Evolutionary conservation across 2,797 vertebrate genomes (phyloP).

Genomic region (Pangasius larnaudii): DNA sequence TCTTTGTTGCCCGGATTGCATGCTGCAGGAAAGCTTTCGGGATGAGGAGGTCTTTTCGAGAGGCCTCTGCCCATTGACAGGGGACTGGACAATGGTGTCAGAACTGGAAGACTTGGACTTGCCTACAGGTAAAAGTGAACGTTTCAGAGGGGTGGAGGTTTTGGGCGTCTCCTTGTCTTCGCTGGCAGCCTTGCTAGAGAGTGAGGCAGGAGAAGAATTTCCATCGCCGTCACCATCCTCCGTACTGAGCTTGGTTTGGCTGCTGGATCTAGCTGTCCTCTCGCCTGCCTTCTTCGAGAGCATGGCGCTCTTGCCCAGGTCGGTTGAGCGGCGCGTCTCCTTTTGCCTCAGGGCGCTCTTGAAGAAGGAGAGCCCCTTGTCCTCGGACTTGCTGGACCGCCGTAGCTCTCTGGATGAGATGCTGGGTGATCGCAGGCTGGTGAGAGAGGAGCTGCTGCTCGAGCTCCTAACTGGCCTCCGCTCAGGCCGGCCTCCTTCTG

Average conservation of each 20-base stretch:
- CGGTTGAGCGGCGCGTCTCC: conserved; percentile 90
- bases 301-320: conserved; percentile 89
- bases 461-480: conserved; percentile 83
- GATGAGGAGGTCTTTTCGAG: conserved; percentile 81
- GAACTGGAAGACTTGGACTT: conserved; percentile 92
- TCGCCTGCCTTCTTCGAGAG: conserved; percentile 84
- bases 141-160: conserved; percentile 80
- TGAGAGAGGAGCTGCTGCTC: conserved; percentile 89
- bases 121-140: conserved; percentile 84
- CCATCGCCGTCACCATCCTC: conserved; percentile 66
- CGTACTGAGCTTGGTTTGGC: conserved; percentile 71
- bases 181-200: conserved; percentile 61
- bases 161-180: conserved; percentile 80
- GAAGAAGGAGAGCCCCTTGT: conserved; percentile 96
- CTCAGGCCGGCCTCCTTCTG: conserved; percentile 71
- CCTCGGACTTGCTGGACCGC: conserved; percentile 89
- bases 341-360: conserved; percentile 92
- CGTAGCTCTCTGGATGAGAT: conserved; percentile 77
- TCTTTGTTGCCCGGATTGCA: conserved; percentile 86
- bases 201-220: conserved; percentile 62
- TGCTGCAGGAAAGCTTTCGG: conserved; percentile 88
- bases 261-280: conserved; percentile 76
- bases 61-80: conserved; percentile 83
- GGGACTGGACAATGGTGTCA: conserved; percentile 78
- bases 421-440: conserved; percentile 88